Base-by-base conservation (phyloP, 1,140 invertebrate species). In the Drosophila repleta region DNA sequence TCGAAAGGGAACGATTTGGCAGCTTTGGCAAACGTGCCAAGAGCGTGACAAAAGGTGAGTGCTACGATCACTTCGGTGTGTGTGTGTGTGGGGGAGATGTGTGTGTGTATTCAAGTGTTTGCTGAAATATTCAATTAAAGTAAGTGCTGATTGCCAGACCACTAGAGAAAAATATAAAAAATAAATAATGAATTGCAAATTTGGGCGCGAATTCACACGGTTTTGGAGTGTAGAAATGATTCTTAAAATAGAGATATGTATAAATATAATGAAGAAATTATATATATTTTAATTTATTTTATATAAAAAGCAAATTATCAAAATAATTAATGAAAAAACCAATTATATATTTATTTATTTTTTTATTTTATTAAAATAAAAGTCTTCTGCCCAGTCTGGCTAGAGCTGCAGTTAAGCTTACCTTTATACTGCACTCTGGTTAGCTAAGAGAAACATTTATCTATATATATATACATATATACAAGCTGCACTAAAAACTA, bases 1-100 rank as follows among this genome's bases (percentile, higher is more conserved):
- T 92, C 29, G 91, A 92, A 74, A 91, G 93, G 18, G 93, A 94
- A 81, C 91, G 93, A 62, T 94, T 94, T 64, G 94, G 94, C 77
- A 94, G 93, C 68, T 94, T 94, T 85, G 93, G 94, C 56, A 92
- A 92, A 60, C 89, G 91, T 49, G 64, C 85, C 53, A 92, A 91
- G 83, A 81, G 87, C 77, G 55, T 81, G 18, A 71, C 82, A 26
- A 88, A 87, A 90, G 80, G 85, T 90, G 53, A 88, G 84, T 81
- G 39, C 11, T 57, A 24, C 39, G 55, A 20, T 41, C 18, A 58
- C 21, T 58, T 26, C 37, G 18, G 26, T 29, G 26, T 7, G 26
- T 29, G 26, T 29, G 26, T 29, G 26, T 29, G 26, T 29, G 24
- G 4, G 24, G 24, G 24, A 26, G n/a, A n/a, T n/a, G 6, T 26